A percentile compares a stretch with the other conserved stretches of the same genome.
These are phyloP conservation scores for Mugil cephalus DNA, from an alignment of 2,113 vertebrate genomes.

Conservation along the genomic window DNA sequence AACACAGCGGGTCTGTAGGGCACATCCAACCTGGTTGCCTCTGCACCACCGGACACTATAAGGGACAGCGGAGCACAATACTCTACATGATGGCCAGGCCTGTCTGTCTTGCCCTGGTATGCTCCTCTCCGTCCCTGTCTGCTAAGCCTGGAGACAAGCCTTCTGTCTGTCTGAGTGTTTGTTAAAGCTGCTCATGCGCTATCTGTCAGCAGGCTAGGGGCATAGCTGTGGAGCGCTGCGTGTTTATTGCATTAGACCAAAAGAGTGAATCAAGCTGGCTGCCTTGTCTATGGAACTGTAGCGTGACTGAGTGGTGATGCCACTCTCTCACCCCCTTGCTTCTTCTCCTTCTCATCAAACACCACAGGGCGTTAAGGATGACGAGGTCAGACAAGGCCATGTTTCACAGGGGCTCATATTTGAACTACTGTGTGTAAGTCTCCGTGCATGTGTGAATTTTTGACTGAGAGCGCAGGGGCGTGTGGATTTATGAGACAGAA, in stretches of 20 bases:
- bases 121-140: constrained; percentile 41
- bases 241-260: constrained; percentile 72
- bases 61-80: constrained; percentile 45
- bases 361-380: constrained; percentile 54
- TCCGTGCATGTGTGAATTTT: constrained; percentile 44
- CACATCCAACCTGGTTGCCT: constrained; percentile 45
- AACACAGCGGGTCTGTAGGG: constrained; percentile 34
- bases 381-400: constrained; percentile 63
- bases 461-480: constrained; percentile 28
- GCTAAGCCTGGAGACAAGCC: constrained; percentile 66
- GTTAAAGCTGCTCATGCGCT: constrained; percentile 72
- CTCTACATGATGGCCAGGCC: constrained; percentile 47
- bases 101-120: constrained; percentile 36
- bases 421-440: constrained; percentile 42
- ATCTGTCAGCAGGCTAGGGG: constrained; percentile 70
- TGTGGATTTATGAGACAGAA: constrained; percentile 55
- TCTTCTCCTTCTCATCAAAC: constrained; percentile 63
- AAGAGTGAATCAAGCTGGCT: constrained; percentile 78
- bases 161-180: constrained; percentile 75
- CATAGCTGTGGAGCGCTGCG: constrained; percentile 55
- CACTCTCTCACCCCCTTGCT: constrained; percentile 43
- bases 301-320: constrained; percentile 71
- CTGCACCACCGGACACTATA: constrained; percentile 47
- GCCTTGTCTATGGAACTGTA: constrained; percentile 67
- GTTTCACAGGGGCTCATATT: constrained; percentile 56